Percentiles rank a stretch among this genome's conserved stretches.
These are phyloP conservation scores for Abscondita cerata DNA, from an alignment of 2,888 invertebrate species.

Conservation along the genomic window DNA sequence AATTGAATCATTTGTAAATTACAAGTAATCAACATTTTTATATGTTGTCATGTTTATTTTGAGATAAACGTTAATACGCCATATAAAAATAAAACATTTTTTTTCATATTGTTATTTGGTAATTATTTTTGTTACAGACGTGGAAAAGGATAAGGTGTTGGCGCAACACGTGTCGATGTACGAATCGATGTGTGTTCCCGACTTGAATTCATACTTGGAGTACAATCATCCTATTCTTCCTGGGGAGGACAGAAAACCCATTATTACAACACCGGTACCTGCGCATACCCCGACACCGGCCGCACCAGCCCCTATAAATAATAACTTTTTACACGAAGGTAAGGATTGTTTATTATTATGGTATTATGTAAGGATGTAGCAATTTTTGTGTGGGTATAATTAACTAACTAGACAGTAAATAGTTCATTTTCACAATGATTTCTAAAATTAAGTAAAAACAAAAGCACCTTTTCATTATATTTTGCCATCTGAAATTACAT, in stretches of 20 bases:
- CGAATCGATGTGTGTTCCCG: conserved; percentile 82
- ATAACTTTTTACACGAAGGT: conserved; percentile 65
- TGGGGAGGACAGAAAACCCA: conserved; percentile 56
- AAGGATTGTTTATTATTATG: conserved; percentile 50
- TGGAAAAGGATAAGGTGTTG: conserved; percentile 79
- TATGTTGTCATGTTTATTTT: too few species aligned
- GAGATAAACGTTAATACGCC: too few species aligned
- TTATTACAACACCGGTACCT: conserved; percentile 58
- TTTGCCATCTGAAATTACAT: conserved; percentile 30
- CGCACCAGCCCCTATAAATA: conserved; percentile 47
- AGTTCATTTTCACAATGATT: conserved; percentile 24
- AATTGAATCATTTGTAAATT: too few species aligned
- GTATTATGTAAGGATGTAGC: conserved; percentile 1
- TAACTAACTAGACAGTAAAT: conserved; percentile 14
- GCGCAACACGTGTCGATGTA: conserved; percentile 70
- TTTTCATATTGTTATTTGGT: too few species aligned
- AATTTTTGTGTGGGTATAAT: conserved; percentile 12
- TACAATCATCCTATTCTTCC: conserved; percentile 57
- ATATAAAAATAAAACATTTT: too few species aligned
- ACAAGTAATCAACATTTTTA: too few species aligned
- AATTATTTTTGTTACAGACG: conserved; percentile 63
- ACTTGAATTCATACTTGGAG: conserved; percentile 73
- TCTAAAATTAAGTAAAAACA: conserved; percentile 21
- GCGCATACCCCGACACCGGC: conserved; percentile 57
- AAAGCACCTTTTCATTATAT: conserved; percentile 24